These are phyloP conservation scores for Coregonus sp. DNA, from an alignment of 2,797 vertebrate genomes.

Conservation along the genomic window DNA sequence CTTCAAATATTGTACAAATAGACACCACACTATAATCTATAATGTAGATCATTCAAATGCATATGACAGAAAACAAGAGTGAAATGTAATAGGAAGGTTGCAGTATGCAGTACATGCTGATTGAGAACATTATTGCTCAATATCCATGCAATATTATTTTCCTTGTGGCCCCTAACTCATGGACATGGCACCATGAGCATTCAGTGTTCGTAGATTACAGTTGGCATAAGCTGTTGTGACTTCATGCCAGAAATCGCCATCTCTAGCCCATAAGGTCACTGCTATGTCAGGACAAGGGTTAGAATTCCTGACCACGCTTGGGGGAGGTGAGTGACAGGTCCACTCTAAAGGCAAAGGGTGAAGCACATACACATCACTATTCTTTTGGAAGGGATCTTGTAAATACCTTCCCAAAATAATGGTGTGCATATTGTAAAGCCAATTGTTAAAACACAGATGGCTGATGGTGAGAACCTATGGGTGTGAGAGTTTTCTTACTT, in stretches of 20 bases:
- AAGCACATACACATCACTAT: background rate
- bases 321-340: slow-evolving; percentile 31
- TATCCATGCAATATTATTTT: background rate
- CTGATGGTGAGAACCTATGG: too few species aligned
- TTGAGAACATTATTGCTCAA: background rate
- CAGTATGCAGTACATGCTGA: background rate
- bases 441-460: background rate
- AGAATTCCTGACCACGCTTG: slow-evolving; percentile 4
- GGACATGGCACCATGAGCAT: background rate
- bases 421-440: background rate
- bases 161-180: background rate
- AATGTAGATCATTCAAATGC: background rate
- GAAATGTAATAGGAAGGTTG: too few species aligned
- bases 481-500: background rate
- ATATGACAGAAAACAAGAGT: background rate
- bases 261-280: slow-evolving; percentile 22
- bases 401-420: background rate
- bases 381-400: background rate
- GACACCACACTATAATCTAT: background rate
- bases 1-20: background rate
- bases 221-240: slow-evolving; percentile 1
- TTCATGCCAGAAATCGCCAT: background rate
- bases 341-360: slow-evolving; percentile 20
- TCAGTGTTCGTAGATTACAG: slow-evolving; percentile 3
- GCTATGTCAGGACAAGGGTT: slow-evolving; percentile 20